A percentile compares a stretch with the other conserved stretches of the same genome.
These are phyloP conservation scores for Propithecus deckenii DNA, from an alignment of 2,797 vertebrate genomes.

Conservation along the genomic window DNA sequence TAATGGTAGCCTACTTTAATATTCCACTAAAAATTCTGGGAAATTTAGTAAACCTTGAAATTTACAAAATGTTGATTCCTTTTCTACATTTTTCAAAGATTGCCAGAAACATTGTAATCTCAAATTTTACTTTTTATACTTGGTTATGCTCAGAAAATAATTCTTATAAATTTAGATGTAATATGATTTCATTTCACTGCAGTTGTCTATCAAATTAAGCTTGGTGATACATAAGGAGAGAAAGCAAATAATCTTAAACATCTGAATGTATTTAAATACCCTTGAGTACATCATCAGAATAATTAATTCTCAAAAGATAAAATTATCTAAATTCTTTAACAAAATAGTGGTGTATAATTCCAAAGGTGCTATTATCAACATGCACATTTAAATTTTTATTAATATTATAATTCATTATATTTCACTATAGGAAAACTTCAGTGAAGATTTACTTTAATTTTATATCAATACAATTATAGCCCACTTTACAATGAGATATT, in stretches of 20 bases:
- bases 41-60: constrained; percentile 12
- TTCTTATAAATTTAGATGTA: background rate
- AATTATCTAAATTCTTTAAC: background rate
- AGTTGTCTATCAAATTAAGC: background rate
- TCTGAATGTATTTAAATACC: background rate
- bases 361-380: background rate
- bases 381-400: background rate
- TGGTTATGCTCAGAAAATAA: background rate
- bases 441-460: constrained; percentile 35
- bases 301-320: background rate
- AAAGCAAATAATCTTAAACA: constrained; percentile 29
- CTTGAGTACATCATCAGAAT: background rate
- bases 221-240: background rate
- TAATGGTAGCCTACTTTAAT: background rate
- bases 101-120: background rate
- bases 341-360: background rate
- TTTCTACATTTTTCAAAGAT: background rate
- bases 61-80: background rate
- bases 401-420: background rate
- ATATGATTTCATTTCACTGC: background rate
- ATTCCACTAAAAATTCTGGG: background rate
- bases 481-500: background rate
- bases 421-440: constrained; percentile 14
- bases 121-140: background rate
- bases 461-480: background rate